A percentile compares a stretch with the other conserved stretches of the same genome.
Evolutionary conservation across 2,888 invertebrate species (phyloP).

Genomic region (Parnassius mnemosyne): DNA sequence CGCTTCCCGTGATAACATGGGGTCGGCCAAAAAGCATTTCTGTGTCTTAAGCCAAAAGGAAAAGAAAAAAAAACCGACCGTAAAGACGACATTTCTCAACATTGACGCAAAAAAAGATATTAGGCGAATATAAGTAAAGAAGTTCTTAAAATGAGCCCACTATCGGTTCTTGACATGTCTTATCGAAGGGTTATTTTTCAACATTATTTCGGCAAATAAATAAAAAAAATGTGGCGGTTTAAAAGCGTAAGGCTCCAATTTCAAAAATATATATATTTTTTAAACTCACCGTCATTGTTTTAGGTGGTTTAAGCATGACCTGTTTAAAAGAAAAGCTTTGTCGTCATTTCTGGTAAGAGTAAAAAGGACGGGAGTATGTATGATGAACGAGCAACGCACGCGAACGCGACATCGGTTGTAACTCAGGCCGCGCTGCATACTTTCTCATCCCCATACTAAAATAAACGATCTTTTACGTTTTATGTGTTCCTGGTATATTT

Average conservation of each 20-base stretch:
- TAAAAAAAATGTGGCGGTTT: slow-evolving; percentile 32
- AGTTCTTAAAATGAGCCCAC: slow-evolving; percentile 35
- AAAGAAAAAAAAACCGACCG: slow-evolving; percentile 50
- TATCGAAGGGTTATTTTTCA: slow-evolving; percentile 41
- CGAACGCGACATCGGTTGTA: slow-evolving; percentile 63
- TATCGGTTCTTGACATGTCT: slow-evolving; percentile 37
- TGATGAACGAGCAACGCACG: slow-evolving; percentile 71
- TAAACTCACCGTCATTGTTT: slow-evolving; percentile 69
- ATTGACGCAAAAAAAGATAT: slow-evolving; percentile 48
- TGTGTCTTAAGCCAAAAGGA: slow-evolving; percentile 60
- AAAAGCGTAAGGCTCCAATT: slow-evolving; percentile 51
- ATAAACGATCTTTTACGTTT: slow-evolving; percentile 70
- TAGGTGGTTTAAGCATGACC: slow-evolving; percentile 63
- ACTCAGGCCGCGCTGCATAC: slow-evolving; percentile 68
- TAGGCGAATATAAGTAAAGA: slow-evolving; percentile 41
- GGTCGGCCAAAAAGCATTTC: slow-evolving; percentile 76
- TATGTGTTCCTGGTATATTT: slow-evolving; percentile 72
- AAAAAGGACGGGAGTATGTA: slow-evolving; percentile 51
- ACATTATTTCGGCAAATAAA: slow-evolving; percentile 28
- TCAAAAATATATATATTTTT: slow-evolving; percentile 44
- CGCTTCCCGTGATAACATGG: slow-evolving; percentile 65
- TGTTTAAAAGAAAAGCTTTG: slow-evolving; percentile 42
- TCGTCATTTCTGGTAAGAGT: slow-evolving; percentile 29
- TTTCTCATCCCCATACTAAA: slow-evolving; percentile 75
- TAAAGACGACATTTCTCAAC: slow-evolving; percentile 72